Percentiles rank a stretch among this genome's conserved stretches.
Conservation (phyloP, 2,113 vertebrate species). For the Poeciliopsis retropinna region DNA sequence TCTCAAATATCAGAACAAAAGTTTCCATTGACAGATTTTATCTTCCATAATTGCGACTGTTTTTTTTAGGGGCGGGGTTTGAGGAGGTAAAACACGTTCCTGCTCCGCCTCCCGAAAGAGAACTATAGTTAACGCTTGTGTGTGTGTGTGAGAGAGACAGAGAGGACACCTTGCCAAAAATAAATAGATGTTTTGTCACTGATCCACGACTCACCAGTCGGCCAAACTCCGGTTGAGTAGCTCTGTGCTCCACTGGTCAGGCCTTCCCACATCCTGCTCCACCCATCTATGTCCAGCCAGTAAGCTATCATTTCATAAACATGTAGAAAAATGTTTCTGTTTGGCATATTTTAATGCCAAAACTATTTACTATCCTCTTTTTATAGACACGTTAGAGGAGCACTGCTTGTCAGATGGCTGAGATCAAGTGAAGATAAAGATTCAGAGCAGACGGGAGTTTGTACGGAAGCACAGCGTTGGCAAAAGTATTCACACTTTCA, state of each 20-base stretch:
- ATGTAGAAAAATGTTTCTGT: not conserved
- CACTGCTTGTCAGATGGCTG: constrained; percentile 18
- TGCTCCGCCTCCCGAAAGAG: not conserved
- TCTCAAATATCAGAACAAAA: not conserved
- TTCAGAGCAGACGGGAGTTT: constrained; percentile 23
- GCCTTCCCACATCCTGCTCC: constrained; percentile 48
- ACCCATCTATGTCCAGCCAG: constrained; percentile 71
- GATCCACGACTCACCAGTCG: not conserved
- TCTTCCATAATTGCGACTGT: not conserved
- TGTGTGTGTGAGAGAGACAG: too few species aligned
- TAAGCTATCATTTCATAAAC: constrained; percentile 72
- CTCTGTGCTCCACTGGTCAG: constrained; percentile 59
- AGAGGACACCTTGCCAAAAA: too few species aligned
- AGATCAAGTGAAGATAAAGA: constrained; percentile 24
- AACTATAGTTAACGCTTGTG: too few species aligned
- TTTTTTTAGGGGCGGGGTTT: not conserved
- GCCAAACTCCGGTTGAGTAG: constrained; percentile 3
- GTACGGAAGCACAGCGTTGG: constrained; percentile 7
- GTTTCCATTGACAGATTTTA: not conserved
- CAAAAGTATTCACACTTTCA: not conserved
- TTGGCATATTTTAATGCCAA: constrained; percentile 32
- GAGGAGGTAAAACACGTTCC: not conserved
- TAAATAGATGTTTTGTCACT: too few species aligned
- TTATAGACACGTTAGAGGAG: not conserved
- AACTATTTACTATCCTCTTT: constrained; percentile 59